A percentile compares a stretch with the other conserved stretches of the same genome.
These are phyloP conservation scores for Diarsia dahlii DNA, from an alignment of 2,888 invertebrate genomes.

Conservation along the genomic window DNA sequence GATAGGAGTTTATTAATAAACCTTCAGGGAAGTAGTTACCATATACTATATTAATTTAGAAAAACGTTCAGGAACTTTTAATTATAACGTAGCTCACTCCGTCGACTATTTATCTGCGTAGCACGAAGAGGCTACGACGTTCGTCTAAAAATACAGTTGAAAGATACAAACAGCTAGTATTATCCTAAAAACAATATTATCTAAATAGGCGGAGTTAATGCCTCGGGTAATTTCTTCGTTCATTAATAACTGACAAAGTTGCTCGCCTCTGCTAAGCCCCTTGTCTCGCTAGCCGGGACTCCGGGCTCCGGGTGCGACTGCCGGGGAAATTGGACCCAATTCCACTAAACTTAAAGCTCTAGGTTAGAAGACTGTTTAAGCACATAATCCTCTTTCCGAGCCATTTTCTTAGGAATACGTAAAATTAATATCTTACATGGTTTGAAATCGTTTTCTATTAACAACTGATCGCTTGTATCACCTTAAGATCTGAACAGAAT, in stretches of 20 bases:
- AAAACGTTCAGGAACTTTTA: constrained; percentile 2
- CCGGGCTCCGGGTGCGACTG: constrained; percentile 32
- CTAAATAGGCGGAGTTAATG: constrained; percentile 76
- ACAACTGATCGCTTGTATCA: constrained; percentile 61
- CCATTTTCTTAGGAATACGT: constrained; percentile 69
- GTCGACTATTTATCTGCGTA: constrained; percentile 13
- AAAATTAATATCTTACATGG: constrained; percentile 72
- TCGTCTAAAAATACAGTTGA: constrained; percentile 30
- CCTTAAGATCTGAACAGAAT: constrained; percentile 54
- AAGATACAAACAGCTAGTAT: constrained; percentile 53
- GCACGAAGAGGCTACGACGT: neutral
- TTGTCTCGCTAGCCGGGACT: constrained; percentile 65
- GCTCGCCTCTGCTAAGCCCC: constrained; percentile 73
- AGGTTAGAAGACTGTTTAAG: constrained; percentile 50
- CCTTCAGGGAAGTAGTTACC: constrained; percentile 6
- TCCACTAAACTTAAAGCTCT: constrained; percentile 66
- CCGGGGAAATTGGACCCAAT: constrained; percentile 73
- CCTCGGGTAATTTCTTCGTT: constrained; percentile 78
- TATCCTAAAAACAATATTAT: constrained; percentile 74
- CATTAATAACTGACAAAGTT: constrained; percentile 84
- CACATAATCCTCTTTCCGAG: constrained; percentile 65
- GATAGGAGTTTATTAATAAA: constrained; percentile 5
- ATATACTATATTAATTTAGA: constrained; percentile 18
- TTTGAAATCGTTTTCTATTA: constrained; percentile 66
- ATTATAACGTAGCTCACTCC: constrained; percentile 6